Conservation (phyloP, 2,888 invertebrate species). For the Phengaris arion region DNA sequence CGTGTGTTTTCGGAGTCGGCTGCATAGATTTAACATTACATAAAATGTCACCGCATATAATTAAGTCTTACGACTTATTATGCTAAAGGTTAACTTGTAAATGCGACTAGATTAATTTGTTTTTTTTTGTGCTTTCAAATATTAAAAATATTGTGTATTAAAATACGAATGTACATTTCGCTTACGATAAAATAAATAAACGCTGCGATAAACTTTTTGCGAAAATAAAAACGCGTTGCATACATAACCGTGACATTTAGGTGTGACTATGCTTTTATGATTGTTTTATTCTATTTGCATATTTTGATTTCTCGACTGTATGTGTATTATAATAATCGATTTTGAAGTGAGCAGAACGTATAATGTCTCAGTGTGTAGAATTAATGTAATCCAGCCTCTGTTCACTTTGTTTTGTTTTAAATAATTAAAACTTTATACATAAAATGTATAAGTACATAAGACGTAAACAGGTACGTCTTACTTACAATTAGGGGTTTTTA, state of each 20-base stretch:
- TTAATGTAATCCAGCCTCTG: neutral
- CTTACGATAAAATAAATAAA: neutral
- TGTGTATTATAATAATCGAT: neutral
- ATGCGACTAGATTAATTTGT: slow-evolving; percentile 2
- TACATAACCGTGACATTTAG: neutral
- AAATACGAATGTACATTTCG: too few species aligned
- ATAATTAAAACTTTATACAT: too few species aligned
- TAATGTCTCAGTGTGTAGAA: neutral
- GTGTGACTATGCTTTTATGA: neutral
- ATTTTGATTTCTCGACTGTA: neutral
- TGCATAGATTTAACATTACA: slow-evolving; percentile 1
- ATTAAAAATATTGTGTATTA: too few species aligned
- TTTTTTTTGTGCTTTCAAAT: neutral
- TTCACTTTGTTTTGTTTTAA: neutral
- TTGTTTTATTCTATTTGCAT: neutral
- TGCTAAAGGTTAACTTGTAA: slow-evolving; percentile 1
- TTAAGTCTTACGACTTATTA: slow-evolving; percentile 11
- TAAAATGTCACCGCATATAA: slow-evolving; percentile 13
- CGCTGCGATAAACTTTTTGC: neutral
- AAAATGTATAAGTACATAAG: too few species aligned
- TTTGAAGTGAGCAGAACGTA: neutral
- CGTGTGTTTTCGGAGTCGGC: neutral
- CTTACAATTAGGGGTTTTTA: too few species aligned
- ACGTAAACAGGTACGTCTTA: too few species aligned
- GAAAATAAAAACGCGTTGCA: neutral